phyloP scores from a whole-genome alignment of 2,797 vertebrate species.

The Eremophila alpestris region DNA sequence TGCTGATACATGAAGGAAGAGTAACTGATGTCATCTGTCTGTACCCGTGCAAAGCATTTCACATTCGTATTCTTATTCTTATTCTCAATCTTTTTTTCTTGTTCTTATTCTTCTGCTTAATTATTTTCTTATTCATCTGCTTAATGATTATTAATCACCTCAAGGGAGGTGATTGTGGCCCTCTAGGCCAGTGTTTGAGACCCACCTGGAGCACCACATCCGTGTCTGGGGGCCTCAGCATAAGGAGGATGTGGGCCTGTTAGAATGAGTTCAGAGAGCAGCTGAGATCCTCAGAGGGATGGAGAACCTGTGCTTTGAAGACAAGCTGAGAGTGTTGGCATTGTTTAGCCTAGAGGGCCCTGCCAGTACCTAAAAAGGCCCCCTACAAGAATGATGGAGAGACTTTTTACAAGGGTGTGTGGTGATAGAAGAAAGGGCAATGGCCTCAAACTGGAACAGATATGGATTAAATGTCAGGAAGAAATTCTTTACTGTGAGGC shows the following conservation, averaged over 20 bases:
- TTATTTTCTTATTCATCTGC: no score
- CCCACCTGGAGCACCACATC: neutral
- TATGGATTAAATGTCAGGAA: neutral
- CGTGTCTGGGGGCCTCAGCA: fast-evolving
- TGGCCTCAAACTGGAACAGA: neutral
- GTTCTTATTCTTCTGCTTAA: no score
- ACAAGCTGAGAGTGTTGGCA: neutral
- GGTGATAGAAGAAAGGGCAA: neutral
- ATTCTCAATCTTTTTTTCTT: no score
- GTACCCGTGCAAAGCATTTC: neutral
- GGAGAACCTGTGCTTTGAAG: neutral
- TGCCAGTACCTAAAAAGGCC: neutral
- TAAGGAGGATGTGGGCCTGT: neutral
- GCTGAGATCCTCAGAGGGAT: neutral
- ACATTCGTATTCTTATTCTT: no score
- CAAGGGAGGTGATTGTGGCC: neutral
- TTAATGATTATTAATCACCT: no score
- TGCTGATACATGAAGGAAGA: neutral
- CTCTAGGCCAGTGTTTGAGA: neutral
- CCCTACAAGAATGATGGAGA: neutral
- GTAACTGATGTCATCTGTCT: neutral
- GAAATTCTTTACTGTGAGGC: neutral
- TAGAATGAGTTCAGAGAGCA: neutral
- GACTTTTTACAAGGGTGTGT: neutral
- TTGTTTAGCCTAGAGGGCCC: neutral